Evolutionary conservation across 1,140 invertebrate species (phyloP), one percentile per base, ranked within the genome.

Genomic region (Triops cancriformis): DNA sequence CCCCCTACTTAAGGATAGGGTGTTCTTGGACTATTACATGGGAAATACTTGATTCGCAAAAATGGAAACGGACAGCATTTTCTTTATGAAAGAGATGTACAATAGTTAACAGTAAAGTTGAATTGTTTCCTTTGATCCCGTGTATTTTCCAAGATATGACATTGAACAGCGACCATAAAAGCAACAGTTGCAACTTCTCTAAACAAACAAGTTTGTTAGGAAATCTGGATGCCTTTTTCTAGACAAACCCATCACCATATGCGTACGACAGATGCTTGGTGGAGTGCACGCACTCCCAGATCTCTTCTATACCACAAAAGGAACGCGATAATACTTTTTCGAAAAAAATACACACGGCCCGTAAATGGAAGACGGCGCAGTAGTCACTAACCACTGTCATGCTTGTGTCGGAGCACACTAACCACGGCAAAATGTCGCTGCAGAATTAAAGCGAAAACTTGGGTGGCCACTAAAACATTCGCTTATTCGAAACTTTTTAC

Each of bases 131-230:
- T 64, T 64, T 45, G 51, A 64, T 64, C 51, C 51, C 51, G 51
- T 64, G n/a, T 64, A 64, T 64, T 64, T 64, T 64, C 51, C 18
- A 64, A 64, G 51, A 64, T 64, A 64, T 64, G 51, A 64, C 51
- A 64, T 64, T 18, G 18, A 64, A 64, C 51, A 64, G 51, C 51
- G 51, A 64, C 51, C 51, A 64, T 37, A 64, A n/a, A 64, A 64
- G 51, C 51, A 64, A 64, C 14, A 23, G 14, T 64, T 64, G 14
- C 7, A 23, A n/a, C 23, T 64, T 3, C 51, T 18, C 51, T 64
- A 64, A 64, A 64, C 14, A 64, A 64, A 64, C 23, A 64, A 64
- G 23, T 23, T 64, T 64, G 23, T 23, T 64, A 64, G 14, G 51
- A 23, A 14, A 4, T 37, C 7, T 37, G n/a, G n/a, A n/a, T n/a